Evolutionary conservation across 2,888 invertebrate genomes (phyloP).

Genomic region (Sisyra terminalis): DNA sequence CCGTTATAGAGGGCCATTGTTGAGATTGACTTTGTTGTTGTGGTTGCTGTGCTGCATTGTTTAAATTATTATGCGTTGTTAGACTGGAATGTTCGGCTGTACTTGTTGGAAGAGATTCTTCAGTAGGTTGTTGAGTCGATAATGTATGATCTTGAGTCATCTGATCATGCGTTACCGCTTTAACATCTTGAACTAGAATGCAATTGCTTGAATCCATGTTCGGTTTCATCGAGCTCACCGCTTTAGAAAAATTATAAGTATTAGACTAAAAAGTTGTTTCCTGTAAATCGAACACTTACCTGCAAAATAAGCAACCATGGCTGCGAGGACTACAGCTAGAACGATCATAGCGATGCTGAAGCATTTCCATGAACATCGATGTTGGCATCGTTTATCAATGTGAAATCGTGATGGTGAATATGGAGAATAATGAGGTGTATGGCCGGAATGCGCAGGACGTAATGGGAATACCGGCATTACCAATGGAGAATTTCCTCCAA

Average conservation of each 20-base stretch:
- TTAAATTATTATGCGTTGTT: slow-evolving; percentile 38
- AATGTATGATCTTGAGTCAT: slow-evolving; percentile 53
- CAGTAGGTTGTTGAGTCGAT: slow-evolving; percentile 52
- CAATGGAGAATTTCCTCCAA: slow-evolving; percentile 51
- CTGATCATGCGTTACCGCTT: slow-evolving; percentile 76
- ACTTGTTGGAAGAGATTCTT: slow-evolving; percentile 60
- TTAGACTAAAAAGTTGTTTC: neutral
- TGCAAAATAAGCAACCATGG: slow-evolving; percentile 90
- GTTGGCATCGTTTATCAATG: slow-evolving; percentile 86
- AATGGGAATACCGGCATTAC: slow-evolving; percentile 82
- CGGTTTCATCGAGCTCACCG: slow-evolving; percentile 79
- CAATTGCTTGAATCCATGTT: slow-evolving; percentile 78
- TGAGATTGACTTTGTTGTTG: slow-evolving; percentile 58
- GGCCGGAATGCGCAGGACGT: slow-evolving; percentile 40
- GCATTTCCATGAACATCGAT: slow-evolving; percentile 93
- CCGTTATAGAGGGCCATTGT: slow-evolving; percentile 60
- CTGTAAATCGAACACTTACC: slow-evolving; percentile 40
- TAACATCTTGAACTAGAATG: slow-evolving; percentile 77
- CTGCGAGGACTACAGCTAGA: slow-evolving; percentile 75
- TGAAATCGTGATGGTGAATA: slow-evolving; percentile 87
- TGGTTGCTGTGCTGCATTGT: slow-evolving; percentile 44
- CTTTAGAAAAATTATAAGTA: slow-evolving; percentile 24
- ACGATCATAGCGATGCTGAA: slow-evolving; percentile 86
- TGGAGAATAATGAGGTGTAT: slow-evolving; percentile 70
- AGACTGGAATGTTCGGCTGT: slow-evolving; percentile 50